phyloP scores from a whole-genome alignment of 2,797 vertebrate species.

The Enteromius treurensis region DNA sequence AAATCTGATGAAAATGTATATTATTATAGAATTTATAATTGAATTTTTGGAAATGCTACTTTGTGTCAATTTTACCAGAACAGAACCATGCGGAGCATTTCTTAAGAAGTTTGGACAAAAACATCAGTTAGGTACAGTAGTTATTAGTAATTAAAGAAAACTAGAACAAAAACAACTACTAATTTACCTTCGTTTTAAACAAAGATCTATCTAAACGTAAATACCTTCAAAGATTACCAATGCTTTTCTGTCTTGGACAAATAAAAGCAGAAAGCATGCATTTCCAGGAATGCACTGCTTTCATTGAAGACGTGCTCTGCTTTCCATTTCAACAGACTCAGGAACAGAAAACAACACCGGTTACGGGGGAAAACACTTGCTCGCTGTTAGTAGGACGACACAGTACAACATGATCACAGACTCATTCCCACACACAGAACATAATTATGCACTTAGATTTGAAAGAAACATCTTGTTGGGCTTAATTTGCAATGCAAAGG shows the following conservation, averaged over 20 bases:
- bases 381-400: conserved; percentile 43
- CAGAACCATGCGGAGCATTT: neutral
- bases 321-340: conserved; percentile 30
- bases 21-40: neutral
- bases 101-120: neutral
- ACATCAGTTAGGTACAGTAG: neutral
- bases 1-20: too few relatives aligned
- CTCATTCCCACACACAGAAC: conserved; percentile 34
- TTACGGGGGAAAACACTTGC: conserved; percentile 28
- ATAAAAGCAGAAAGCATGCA: neutral
- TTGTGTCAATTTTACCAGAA: too few relatives aligned
- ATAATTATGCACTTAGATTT: conserved; percentile 49
- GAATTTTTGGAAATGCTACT: neutral
- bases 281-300: neutral
- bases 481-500: conserved; percentile 63
- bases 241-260: neutral
- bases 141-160: neutral
- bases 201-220: neutral
- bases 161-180: neutral
- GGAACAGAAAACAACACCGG: conserved; percentile 21
- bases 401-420: conserved; percentile 36
- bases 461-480: conserved; percentile 40
- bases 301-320: neutral
- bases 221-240: too few relatives aligned
- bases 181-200: neutral